Percentiles rank a stretch among this genome's conserved stretches.
Evolutionary conservation across 2,888 invertebrate genomes (phyloP).

Genomic region (Folsomia manolachei): DNA sequence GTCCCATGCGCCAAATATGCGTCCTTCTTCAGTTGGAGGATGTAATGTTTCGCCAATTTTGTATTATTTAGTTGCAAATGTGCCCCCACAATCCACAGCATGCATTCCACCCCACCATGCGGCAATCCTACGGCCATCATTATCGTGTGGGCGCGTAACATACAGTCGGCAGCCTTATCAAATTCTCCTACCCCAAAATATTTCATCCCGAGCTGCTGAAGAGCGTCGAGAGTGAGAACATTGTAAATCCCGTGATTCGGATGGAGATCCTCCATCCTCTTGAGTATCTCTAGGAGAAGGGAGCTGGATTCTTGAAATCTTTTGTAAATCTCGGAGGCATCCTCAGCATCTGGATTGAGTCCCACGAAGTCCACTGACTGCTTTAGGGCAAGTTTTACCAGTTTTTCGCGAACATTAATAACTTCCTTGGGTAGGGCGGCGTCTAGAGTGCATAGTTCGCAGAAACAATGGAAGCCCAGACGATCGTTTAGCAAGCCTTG

Average conservation of each 20-base stretch:
- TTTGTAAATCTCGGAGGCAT: conserved; percentile 12
- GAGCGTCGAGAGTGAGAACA: conserved; percentile 23
- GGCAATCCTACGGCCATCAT: conserved; percentile 29
- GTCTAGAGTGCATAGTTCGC: conserved; percentile 28
- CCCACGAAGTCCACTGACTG: conserved; percentile 29
- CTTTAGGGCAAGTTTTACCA: conserved; percentile 23
- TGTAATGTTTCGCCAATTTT: conserved; percentile 32
- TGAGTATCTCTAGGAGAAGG: conserved; percentile 30
- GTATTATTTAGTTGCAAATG: conserved; percentile 27
- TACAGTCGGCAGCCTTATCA: conserved; percentile 27
- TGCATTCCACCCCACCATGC: conserved; percentile 29
- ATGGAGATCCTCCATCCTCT: conserved; percentile 28
- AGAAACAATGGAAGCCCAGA: conserved; percentile 31
- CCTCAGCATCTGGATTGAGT: conserved; percentile 5
- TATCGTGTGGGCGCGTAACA: conserved; percentile 22
- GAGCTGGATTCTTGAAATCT: conserved; percentile 24
- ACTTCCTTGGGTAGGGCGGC: conserved; percentile 9
- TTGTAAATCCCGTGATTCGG: conserved; percentile 32
- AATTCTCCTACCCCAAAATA: conserved; percentile 35
- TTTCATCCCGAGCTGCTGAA: conserved; percentile 34
- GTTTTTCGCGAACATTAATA: conserved; percentile 16
- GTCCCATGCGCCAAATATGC: conserved; percentile 31
- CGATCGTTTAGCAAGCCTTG: conserved; percentile 27
- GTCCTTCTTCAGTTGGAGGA: conserved; percentile 26
- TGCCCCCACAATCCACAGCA: conserved; percentile 28